Evolutionary conservation across 2,797 vertebrate species (phyloP).

Genomic region (Zalophus californianus): DNA sequence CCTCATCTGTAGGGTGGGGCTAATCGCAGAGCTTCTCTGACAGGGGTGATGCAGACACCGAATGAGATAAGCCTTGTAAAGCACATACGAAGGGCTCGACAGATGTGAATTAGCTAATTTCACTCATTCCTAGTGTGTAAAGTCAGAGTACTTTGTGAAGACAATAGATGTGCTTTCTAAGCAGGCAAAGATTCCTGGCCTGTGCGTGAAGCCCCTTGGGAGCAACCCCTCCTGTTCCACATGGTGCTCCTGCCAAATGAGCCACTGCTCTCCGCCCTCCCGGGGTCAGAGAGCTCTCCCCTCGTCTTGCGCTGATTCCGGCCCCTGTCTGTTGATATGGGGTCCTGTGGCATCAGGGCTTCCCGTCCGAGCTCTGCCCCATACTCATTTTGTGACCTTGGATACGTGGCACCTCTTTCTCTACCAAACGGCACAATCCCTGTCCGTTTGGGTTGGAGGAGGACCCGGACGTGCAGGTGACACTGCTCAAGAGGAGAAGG

Average conservation of each 20-base stretch:
- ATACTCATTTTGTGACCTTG: not conserved
- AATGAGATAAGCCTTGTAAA: not conserved
- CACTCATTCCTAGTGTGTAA: not conserved
- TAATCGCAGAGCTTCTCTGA: too few species aligned
- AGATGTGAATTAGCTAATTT: not conserved
- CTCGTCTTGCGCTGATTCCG: rapidly evolving
- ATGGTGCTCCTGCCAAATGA: rapidly evolving
- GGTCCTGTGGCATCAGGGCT: not conserved
- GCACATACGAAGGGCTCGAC: rapidly evolving
- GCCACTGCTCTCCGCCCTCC: not conserved
- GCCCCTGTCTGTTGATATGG: rapidly evolving
- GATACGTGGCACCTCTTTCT: not conserved
- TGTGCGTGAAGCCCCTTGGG: not conserved
- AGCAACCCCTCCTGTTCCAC: not conserved
- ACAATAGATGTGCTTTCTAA: not conserved
- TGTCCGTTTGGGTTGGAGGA: not conserved
- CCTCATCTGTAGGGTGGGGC: not conserved
- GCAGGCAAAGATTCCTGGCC: not conserved
- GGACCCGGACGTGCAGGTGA: not conserved
- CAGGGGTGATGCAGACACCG: not conserved
- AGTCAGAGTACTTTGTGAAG: not conserved
- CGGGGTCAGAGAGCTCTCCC: rapidly evolving
- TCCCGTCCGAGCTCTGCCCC: not conserved
- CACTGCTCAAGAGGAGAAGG: not conserved
- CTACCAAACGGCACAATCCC: not conserved